Base-by-base conservation (phyloP, 2,888 invertebrate genomes). In the Acrobeloides nanus region DNA sequence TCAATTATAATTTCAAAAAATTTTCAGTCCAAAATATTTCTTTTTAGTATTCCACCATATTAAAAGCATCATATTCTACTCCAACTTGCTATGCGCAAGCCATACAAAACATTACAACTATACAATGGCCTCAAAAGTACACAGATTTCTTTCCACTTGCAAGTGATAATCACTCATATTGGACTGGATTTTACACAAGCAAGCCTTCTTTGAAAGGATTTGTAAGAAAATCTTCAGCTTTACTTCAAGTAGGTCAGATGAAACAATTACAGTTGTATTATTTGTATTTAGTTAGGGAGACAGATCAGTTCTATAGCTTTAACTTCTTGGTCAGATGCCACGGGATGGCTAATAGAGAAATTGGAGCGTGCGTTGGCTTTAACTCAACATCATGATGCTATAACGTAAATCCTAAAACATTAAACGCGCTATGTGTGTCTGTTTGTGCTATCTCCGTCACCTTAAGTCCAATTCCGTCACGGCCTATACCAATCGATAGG, bases 81-180 rank as follows among this genome's bases (percentile, higher is more conserved):
- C 80, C 80, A 5, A 74, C 78, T 1, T 81, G 81, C 57, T 81
- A 81, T 59, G 64, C 76, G 21, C 66, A 76, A 26, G 71, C 73
- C n/a, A 55, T 76, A 27, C 76, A 60, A 38, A 64, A 54, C 8
- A 64, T 77, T 21, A 67, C 75, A 27, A 70, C 73, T 10, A 54
- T 76, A 31, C 51, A 58, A 12, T 82, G 85, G 78, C 80, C 84
- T 0, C 80, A 79, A 0, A 89, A 89, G 74, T 77, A 78, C 0
- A 87, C 89, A 62, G 90, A 90, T 69, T 89, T 89, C 78, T 88
- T 90, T 75, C 90, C 90, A 0, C 89, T 78, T 50, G 86, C 89
- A 1, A 84, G 84, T 43, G 85, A 85, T 70, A 81, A 83, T 0
- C 84, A 88, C 65, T 80, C 86, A 0, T 93, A 83, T 72, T 97